A percentile compares a stretch with the other conserved stretches of the same genome.
Evolutionary conservation across 2,797 vertebrate species (phyloP).

Genomic region (Echeneis naucrates): DNA sequence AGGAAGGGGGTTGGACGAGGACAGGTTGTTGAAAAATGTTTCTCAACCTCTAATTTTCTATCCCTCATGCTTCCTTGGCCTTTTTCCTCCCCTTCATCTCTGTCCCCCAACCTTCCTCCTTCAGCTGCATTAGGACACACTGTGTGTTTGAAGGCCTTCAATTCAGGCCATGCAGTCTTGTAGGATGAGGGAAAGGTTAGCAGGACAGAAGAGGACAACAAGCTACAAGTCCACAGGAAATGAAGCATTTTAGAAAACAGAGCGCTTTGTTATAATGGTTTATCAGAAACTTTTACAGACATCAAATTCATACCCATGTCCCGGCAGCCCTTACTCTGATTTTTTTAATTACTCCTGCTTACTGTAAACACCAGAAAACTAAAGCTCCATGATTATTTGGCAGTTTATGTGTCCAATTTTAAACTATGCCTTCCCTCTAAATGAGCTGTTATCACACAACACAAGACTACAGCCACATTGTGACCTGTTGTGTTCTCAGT

Average conservation of each 20-base stretch:
- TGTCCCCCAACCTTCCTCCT: not conserved
- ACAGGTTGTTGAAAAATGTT: conserved; percentile 16
- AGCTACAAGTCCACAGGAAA: conserved; percentile 30
- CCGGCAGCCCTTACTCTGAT: no score
- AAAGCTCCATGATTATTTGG: not conserved
- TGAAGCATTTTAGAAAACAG: conserved; percentile 21
- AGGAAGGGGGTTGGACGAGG: conserved; percentile 38
- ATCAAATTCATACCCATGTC: not conserved
- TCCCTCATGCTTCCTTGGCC: not conserved
- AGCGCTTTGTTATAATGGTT: not conserved
- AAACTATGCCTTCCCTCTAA: not conserved
- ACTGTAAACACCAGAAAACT: not conserved
- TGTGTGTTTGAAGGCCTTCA: conserved; percentile 41
- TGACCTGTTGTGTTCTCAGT: not conserved
- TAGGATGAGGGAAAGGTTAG: conserved; percentile 50
- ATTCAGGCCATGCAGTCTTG: conserved; percentile 56
- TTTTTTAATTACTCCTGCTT: not conserved
- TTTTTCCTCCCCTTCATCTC: not conserved
- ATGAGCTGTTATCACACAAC: not conserved
- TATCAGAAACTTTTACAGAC: not conserved
- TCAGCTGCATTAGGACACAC: conserved; percentile 24
- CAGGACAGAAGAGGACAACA: conserved; percentile 33
- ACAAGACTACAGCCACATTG: not conserved
- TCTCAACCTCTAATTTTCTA: conserved; percentile 2
- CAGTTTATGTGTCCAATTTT: not conserved